A percentile compares a stretch with the other conserved stretches of the same genome.
Conservation (phyloP, 2,888 invertebrate genomes). For the Mesorhabditis spiculigera region DNA sequence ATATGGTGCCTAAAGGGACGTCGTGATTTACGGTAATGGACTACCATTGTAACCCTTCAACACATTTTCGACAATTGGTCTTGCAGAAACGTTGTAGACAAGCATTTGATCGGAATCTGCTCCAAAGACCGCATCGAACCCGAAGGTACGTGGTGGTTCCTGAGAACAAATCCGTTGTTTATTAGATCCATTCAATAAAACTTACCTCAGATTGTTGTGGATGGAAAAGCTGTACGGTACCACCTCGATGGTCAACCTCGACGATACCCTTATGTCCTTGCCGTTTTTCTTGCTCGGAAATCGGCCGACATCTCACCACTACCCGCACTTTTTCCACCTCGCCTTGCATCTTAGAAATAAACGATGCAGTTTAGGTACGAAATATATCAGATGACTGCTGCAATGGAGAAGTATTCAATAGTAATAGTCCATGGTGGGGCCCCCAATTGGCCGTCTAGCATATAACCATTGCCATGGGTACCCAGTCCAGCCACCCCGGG, state of each 20-base stretch:
- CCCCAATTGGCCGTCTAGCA: too few species aligned
- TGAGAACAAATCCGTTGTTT: constrained; percentile 26
- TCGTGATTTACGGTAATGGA: neutral
- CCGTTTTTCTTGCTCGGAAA: constrained; percentile 79
- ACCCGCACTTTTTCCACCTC: constrained; percentile 84
- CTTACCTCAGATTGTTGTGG: constrained; percentile 13
- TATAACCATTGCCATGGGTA: too few species aligned
- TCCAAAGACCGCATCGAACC: constrained; percentile 90
- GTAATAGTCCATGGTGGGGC: too few species aligned
- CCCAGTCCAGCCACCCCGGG: too few species aligned
- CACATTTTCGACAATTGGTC: constrained; percentile 93
- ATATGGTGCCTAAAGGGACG: constrained; percentile 64
- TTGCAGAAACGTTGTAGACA: constrained; percentile 89
- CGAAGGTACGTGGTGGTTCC: constrained; percentile 76
- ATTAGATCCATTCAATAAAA: neutral
- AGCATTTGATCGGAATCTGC: constrained; percentile 77
- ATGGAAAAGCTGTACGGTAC: constrained; percentile 18
- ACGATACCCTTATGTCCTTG: constrained; percentile 68
- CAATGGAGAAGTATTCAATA: neutral
- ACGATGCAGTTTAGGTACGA: neutral
- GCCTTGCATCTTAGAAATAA: constrained; percentile 23
- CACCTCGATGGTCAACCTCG: constrained; percentile 21
- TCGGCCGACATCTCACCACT: constrained; percentile 87
- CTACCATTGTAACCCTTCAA: constrained; percentile 92
- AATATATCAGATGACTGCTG: constrained; percentile 2